Evolutionary conservation across 2,888 invertebrate species (phyloP).

Genomic region (Amphipyra berbera): DNA sequence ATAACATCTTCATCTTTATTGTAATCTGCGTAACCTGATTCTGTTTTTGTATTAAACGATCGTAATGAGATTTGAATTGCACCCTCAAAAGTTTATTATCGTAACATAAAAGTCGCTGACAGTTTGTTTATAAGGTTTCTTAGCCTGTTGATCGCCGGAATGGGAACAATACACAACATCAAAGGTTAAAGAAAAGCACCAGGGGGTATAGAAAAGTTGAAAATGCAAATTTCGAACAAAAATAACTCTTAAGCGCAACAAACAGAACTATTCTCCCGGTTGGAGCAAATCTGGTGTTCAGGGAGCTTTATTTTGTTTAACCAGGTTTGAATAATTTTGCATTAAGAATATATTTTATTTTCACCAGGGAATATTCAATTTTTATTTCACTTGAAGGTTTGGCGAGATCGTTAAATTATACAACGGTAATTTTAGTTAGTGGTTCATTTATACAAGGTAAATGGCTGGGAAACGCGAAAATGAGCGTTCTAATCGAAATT

Average conservation of each 20-base stretch:
- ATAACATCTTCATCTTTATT: no score
- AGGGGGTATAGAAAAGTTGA: conserved; percentile 10
- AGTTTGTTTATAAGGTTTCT: not conserved
- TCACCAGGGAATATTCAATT: conserved; percentile 27
- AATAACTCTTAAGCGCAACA: conserved; percentile 15
- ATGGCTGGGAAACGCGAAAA: conserved; percentile 41
- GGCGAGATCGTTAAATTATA: conserved; percentile 16
- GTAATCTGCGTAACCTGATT: no score
- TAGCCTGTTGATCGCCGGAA: conserved; percentile 7
- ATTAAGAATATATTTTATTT: conserved; percentile 36
- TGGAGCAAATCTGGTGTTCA: conserved; percentile 31
- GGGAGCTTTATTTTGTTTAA: conserved; percentile 45
- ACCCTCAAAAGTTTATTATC: no score
- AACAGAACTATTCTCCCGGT: conserved; percentile 17
- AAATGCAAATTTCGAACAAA: conserved; percentile 8
- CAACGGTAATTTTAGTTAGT: conserved; percentile 31
- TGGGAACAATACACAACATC: conserved; percentile 8
- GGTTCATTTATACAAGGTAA: conserved; percentile 41
- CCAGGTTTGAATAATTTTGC: conserved; percentile 38
- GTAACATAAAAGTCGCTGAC: no score
- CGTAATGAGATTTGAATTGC: no score
- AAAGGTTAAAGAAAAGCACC: not conserved
- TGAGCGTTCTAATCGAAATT: conserved; percentile 43
- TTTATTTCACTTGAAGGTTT: conserved; percentile 24
- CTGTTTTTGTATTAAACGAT: no score